Conservation (phyloP, 1,140 invertebrate genomes). For the Potamilus streckersoni region DNA sequence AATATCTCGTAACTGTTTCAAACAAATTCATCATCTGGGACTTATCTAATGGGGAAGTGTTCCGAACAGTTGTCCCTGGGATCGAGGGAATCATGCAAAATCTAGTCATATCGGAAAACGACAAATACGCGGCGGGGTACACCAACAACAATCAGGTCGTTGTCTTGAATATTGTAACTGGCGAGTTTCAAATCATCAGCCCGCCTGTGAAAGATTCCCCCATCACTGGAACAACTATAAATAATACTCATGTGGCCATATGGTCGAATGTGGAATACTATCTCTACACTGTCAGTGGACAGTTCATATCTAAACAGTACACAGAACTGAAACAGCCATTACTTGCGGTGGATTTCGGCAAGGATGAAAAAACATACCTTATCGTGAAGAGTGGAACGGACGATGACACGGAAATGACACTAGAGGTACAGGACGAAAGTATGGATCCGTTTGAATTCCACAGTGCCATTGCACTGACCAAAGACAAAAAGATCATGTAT, state of each 20-base stretch:
- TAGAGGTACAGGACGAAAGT: conserved; percentile 58
- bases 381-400: conserved; percentile 58
- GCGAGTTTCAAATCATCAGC: conserved; percentile 81
- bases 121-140: conserved; percentile 94
- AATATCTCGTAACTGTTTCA: conserved; percentile 95
- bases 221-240: conserved; percentile 55
- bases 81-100: conserved; percentile 94
- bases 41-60: conserved; percentile 70
- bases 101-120: conserved; percentile 92
- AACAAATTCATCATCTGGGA: conserved; percentile 99
- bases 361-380: conserved; percentile 45
- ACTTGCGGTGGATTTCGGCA: conserved; percentile 44
- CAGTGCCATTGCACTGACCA: conserved; percentile 74
- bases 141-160: conserved; percentile 91
- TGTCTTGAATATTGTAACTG: conserved; percentile 63
- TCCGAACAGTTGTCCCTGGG: conserved; percentile 82
- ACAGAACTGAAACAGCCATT: conserved; percentile 59
- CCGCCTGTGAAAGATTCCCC: conserved; percentile 76
- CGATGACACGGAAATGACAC: conserved; percentile 57
- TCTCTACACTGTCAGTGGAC: conserved; percentile 56
- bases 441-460: conserved; percentile 80
- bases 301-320: conserved; percentile 40
- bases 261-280: conserved; percentile 61
- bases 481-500: conserved; percentile 56
- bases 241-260: conserved; percentile 58